Evolutionary conservation across 2,113 vertebrate species (phyloP).

Genomic region (Eublepharis macularius): DNA sequence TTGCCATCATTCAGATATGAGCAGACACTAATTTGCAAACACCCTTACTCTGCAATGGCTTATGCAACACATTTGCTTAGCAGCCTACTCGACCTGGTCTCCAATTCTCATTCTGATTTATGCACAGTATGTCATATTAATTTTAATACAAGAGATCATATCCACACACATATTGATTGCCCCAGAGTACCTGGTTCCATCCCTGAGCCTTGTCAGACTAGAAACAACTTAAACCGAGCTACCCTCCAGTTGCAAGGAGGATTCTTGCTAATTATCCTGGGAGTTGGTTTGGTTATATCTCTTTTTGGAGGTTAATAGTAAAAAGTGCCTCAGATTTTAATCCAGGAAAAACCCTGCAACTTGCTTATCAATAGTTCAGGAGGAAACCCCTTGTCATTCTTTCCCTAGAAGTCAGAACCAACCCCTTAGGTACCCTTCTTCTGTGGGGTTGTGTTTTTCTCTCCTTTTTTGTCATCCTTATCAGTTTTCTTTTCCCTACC

Average conservation of each 20-base stretch:
- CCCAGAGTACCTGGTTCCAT: neutral
- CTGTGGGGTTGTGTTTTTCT: too few relatives aligned
- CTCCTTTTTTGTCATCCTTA: too few relatives aligned
- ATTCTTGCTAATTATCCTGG: neutral
- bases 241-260: neutral
- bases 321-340: neutral
- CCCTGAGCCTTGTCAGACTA: neutral
- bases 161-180: neutral
- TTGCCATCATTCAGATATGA: neutral
- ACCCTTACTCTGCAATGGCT: neutral
- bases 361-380: neutral
- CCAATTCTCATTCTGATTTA: neutral
- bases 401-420: too few relatives aligned
- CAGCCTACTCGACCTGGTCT: neutral
- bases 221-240: neutral
- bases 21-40: neutral
- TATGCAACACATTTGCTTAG: neutral
- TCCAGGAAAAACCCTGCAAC: neutral
- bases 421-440: too few relatives aligned
- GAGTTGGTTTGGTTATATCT: neutral
- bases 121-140: neutral
- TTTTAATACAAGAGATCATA: neutral
- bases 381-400: neutral
- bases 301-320: neutral
- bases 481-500: neutral